phyloP scores from a whole-genome alignment of 2,888 invertebrate genomes.

The Allophyes oxyacanthae region DNA sequence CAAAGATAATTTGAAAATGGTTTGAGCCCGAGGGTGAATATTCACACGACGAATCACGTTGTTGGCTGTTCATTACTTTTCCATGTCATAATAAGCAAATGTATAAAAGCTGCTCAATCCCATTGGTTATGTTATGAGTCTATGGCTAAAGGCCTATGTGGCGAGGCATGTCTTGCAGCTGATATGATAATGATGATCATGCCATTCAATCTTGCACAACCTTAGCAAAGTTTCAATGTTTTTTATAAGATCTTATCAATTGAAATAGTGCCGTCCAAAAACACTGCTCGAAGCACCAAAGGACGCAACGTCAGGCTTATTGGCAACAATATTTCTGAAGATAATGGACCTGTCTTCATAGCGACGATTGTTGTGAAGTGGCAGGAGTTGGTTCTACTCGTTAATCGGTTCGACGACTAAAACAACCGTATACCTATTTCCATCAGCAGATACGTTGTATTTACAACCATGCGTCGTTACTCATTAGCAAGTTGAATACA shows the following conservation, averaged over 20 bases:
- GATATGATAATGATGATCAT: no score
- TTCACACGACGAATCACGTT: no score
- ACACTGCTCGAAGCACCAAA: background rate
- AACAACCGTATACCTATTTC: background rate
- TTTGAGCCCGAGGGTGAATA: no score
- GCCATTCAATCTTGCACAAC: no score
- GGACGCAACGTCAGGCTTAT: background rate
- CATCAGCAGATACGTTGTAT: background rate
- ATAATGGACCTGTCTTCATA: constrained; percentile 18
- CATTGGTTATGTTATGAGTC: no score
- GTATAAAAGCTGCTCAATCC: no score
- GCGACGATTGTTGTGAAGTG: background rate
- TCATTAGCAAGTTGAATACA: background rate
- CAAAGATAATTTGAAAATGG: no score
- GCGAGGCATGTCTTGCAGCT: no score
- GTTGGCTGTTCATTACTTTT: no score
- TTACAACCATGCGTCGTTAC: background rate
- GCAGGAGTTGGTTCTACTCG: background rate
- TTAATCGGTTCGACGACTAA: background rate
- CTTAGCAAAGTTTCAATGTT: no score
- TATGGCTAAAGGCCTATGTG: no score
- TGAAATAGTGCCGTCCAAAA: constrained; percentile 1
- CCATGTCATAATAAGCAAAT: no score
- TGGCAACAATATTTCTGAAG: constrained; percentile 25
- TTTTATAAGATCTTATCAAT: background rate